phyloP scores from a whole-genome alignment of 2,113 vertebrate genomes.

The Delphinapterus leucas region DNA sequence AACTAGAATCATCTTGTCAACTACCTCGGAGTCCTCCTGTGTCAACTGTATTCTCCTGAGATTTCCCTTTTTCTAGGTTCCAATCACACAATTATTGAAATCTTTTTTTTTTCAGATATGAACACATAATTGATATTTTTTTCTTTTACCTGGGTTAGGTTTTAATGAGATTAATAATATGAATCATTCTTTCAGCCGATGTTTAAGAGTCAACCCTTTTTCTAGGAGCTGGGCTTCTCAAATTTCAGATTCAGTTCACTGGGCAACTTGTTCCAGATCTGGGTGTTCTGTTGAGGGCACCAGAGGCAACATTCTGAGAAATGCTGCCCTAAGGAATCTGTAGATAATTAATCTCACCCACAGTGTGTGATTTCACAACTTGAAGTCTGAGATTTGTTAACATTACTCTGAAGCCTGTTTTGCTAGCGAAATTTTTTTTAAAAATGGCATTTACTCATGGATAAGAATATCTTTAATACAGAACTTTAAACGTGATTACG shows the following conservation, averaged over 20 bases:
- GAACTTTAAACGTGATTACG: background rate
- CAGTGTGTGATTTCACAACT: constrained; percentile 4
- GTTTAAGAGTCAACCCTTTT: background rate
- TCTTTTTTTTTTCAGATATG: background rate
- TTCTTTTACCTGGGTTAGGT: background rate
- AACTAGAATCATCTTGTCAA: background rate
- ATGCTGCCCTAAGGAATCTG: background rate
- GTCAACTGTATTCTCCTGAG: background rate
- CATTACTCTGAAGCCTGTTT: background rate
- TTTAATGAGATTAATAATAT: background rate
- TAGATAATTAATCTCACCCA: constrained; percentile 3
- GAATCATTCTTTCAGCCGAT: background rate
- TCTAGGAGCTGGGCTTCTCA: background rate
- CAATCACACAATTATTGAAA: background rate
- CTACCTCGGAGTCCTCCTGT: fast-evolving
- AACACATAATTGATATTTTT: background rate
- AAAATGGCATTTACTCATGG: background rate
- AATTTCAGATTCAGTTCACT: background rate
- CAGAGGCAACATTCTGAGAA: background rate
- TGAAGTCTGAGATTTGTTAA: constrained; percentile 20
- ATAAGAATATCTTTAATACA: constrained; percentile 43
- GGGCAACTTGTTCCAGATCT: background rate
- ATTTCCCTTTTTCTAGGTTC: background rate
- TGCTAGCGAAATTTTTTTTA: background rate
- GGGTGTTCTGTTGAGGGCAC: background rate